Conservation (phyloP, 2,797 vertebrate species). For the Danio choprae region DNA sequence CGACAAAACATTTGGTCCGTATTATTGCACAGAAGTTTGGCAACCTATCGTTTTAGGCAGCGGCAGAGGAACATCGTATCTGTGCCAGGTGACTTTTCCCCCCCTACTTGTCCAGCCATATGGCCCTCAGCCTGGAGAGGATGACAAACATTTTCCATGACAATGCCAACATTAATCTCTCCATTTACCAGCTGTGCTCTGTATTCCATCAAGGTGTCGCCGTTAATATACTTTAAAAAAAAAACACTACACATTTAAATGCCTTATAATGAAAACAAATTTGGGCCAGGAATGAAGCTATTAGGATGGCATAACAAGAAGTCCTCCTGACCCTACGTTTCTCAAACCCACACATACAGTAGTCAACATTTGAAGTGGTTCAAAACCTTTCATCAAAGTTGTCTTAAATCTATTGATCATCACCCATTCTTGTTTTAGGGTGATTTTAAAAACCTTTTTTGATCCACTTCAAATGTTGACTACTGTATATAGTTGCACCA, state of each 20-base stretch:
- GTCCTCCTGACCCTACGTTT: neutral
- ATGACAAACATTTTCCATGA: constrained; percentile 75
- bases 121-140: constrained; percentile 69
- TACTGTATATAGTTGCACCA: constrained; percentile 16
- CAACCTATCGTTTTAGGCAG: constrained; percentile 3
- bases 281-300: constrained; percentile 16
- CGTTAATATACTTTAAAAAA: constrained; percentile 41
- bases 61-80: constrained; percentile 33
- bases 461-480: too few species aligned
- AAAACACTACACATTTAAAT: constrained; percentile 45
- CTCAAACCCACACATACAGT: constrained; percentile 25
- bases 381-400: too few species aligned
- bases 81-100: constrained; percentile 56
- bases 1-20: constrained; percentile 33
- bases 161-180: constrained; percentile 70
- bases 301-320: neutral
- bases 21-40: constrained; percentile 29
- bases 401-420: too few species aligned
- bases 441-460: too few species aligned
- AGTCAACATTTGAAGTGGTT: too few species aligned
- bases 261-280: constrained; percentile 14
- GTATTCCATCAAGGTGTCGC: constrained; percentile 57
- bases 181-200: constrained; percentile 66
- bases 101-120: constrained; percentile 69
- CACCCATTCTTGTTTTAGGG: too few species aligned